Evolutionary conservation across 2,797 vertebrate species (phyloP), one percentile per base, ranked within the genome.

Genomic region (Clamator glandarius): DNA sequence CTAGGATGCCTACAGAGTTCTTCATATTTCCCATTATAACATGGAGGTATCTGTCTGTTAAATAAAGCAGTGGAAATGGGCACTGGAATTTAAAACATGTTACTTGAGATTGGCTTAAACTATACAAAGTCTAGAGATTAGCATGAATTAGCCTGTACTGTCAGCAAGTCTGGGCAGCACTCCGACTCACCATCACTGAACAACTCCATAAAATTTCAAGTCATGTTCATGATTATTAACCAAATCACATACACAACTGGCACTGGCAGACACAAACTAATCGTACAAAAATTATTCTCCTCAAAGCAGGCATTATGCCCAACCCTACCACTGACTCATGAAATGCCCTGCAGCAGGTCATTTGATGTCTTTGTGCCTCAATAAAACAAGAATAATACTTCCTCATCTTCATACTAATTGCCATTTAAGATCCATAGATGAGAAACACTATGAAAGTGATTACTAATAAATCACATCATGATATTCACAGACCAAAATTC

Each of bases 321-420:
- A 95, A 33, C 61, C 29, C 69, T 74, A 69, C 84, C 91, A 93
- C 55, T 94, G 91, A 94, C 63, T 92, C 89, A 93, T 24, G 5
- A 81, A 95, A 93, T 61, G n/a, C 82, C 89, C 90, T 54, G 61
- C 50, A 93, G 91, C 79, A 93, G 74, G 89, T 87, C 13, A 36
- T 91, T 91, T 90, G 84, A 95, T 66, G 74, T 58, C 66, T 94
- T 39, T 66, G 44, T 92, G 46, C 77, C 73, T 91, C 74, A 69
- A 35, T 85, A 86, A 95, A 96, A 52, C 11, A 86, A 78, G 59
- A 90, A 77, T 63, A 92, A 26, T 80, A 81, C 64, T 89, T 96
- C 92, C 55, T 62, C 26, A 8, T 18, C 84, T 90, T 85, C 61
- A 79, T 87, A 70, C 84, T 96, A 96, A 97, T 95, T 95, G 75